Evolutionary conservation across 2,888 invertebrate species (phyloP).

Genomic region (Patella pellucida): DNA sequence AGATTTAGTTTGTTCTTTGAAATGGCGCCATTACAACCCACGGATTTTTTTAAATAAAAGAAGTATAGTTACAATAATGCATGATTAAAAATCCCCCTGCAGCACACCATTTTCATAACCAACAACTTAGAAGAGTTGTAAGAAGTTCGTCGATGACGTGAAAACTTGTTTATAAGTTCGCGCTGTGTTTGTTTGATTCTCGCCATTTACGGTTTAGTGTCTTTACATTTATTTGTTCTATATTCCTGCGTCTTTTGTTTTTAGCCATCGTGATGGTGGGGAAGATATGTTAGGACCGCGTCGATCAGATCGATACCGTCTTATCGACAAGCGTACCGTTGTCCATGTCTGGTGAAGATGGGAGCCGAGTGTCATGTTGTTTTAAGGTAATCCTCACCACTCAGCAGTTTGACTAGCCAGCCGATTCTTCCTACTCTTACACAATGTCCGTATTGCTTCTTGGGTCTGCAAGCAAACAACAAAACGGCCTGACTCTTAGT

Average conservation of each 20-base stretch:
- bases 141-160: no score
- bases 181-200: slow-evolving; percentile 2
- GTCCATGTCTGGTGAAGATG: not conserved
- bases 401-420: slow-evolving; percentile 5
- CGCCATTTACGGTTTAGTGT: slow-evolving; percentile 5
- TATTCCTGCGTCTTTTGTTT: not conserved
- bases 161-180: no score
- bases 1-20: no score
- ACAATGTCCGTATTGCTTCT: slow-evolving; percentile 4
- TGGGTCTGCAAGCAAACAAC: not conserved
- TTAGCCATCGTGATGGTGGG: not conserved
- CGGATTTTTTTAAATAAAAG: no score
- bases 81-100: no score
- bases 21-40: no score
- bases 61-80: no score
- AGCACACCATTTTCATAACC: no score
- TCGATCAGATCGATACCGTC: not conserved
- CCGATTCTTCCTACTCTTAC: slow-evolving; percentile 9
- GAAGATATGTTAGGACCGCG: not conserved
- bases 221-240: slow-evolving; percentile 5
- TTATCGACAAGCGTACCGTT: not conserved
- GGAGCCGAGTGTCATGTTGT: not conserved
- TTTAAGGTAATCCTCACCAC: slow-evolving; percentile 6
- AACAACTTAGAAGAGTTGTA: no score
- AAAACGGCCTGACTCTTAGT: not conserved